Evolutionary conservation across 2,888 invertebrate genomes (phyloP).

Genomic region (Stenurella melanura): DNA sequence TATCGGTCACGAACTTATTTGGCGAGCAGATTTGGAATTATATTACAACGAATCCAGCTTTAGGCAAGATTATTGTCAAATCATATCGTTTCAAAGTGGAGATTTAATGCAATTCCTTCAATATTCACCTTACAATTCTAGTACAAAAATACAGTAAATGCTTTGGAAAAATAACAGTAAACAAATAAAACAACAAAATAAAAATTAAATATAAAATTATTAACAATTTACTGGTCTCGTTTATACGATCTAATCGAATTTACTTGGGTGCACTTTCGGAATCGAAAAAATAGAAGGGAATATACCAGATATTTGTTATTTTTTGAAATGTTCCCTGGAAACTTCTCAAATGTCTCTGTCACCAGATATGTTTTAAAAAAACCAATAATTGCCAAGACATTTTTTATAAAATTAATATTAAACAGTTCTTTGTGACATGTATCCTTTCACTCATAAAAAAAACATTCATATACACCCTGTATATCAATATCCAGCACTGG

Average conservation of each 20-base stretch:
- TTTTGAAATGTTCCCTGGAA: neutral
- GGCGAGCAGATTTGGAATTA: neutral
- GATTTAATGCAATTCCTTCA: neutral
- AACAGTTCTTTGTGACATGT: no score
- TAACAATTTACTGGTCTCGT: conserved; percentile 25
- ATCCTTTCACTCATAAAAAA: no score
- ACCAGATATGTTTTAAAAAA: neutral
- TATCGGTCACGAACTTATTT: neutral
- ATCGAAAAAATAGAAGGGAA: neutral
- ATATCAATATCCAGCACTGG: no score
- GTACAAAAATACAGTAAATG: neutral
- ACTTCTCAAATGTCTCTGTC: neutral
- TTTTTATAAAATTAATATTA: no score
- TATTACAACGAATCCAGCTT: neutral
- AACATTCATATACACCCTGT: no score
- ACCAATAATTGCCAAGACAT: no score
- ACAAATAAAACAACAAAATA: conserved; percentile 29
- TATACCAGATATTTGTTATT: neutral
- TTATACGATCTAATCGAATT: neutral
- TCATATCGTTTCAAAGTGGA: conserved; percentile 5
- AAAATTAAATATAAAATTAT: conserved; percentile 28
- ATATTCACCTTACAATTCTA: conserved; percentile 11
- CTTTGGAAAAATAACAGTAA: conserved; percentile 31
- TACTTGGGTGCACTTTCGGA: neutral
- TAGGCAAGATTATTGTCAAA: conserved; percentile 33